phyloP scores from a whole-genome alignment of 2,888 invertebrate species.

The Hemaris fuciformis region DNA sequence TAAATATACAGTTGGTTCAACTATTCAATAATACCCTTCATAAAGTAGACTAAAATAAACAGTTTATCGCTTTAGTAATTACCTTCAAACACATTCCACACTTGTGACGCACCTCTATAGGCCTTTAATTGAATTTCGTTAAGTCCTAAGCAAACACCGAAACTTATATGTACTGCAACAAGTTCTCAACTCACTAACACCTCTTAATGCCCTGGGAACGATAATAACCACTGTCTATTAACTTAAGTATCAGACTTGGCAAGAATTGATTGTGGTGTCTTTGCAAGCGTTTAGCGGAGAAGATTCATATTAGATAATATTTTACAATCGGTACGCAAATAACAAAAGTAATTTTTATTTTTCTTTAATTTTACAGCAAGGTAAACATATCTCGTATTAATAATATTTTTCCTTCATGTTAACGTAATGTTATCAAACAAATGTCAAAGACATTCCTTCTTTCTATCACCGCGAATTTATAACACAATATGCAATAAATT shows the following conservation, averaged over 20 bases:
- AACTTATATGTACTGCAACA: slow-evolving; percentile 15
- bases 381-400: too few relatives aligned
- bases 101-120: not conserved
- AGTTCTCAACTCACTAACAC: slow-evolving; percentile 15
- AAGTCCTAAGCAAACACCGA: slow-evolving; percentile 13
- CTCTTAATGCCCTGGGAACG: slow-evolving; percentile 13
- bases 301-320: not conserved
- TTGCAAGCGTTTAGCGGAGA: not conserved
- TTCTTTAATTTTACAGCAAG: too few relatives aligned
- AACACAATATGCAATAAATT: too few relatives aligned
- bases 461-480: too few relatives aligned
- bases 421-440: too few relatives aligned
- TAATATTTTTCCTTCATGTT: too few relatives aligned
- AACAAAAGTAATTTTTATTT: too few relatives aligned
- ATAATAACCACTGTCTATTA: slow-evolving; percentile 17
- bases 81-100: not conserved
- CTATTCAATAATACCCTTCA: not conserved
- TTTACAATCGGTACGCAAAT: too few relatives aligned
- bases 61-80: not conserved
- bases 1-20: too few relatives aligned
- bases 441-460: too few relatives aligned
- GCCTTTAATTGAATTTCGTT: slow-evolving; percentile 12
- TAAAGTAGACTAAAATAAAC: not conserved
- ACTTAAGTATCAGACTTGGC: slow-evolving; percentile 11
- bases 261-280: not conserved